Percentiles rank a stretch among this genome's conserved stretches.
Conservation (phyloP, 2,888 invertebrate genomes). For the Cantharis flavilabris region DNA sequence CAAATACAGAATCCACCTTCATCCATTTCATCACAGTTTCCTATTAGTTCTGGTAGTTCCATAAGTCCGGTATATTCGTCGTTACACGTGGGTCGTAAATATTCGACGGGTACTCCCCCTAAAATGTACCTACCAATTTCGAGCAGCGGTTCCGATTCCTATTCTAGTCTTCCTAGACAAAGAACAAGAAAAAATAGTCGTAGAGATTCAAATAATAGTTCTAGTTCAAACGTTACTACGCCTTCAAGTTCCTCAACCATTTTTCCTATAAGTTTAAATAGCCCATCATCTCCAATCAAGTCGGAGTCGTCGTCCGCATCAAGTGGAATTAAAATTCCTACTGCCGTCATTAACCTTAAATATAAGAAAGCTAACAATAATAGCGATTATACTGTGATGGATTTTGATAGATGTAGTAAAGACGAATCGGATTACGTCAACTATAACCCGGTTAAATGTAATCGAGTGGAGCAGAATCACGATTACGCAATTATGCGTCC, state of each 20-base stretch:
- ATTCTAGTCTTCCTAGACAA: slow-evolving; percentile 55
- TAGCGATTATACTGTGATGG: slow-evolving; percentile 50
- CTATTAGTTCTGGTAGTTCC: slow-evolving; percentile 34
- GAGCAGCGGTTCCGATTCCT: slow-evolving; percentile 54
- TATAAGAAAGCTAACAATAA: slow-evolving; percentile 27
- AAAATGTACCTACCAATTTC: slow-evolving; percentile 58
- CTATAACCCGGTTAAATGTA: slow-evolving; percentile 42
- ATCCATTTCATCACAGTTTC: slow-evolving; percentile 37
- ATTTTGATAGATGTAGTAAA: slow-evolving; percentile 41
- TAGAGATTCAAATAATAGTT: slow-evolving; percentile 56
- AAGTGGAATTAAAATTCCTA: slow-evolving; percentile 45
- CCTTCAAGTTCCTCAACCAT: slow-evolving; percentile 66
- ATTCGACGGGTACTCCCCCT: slow-evolving; percentile 53
- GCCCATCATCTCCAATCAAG: slow-evolving; percentile 67
- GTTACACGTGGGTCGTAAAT: slow-evolving; percentile 45
- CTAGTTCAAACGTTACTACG: slow-evolving; percentile 57
- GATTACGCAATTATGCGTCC: slow-evolving; percentile 37
- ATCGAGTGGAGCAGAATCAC: slow-evolving; percentile 6
- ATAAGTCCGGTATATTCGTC: slow-evolving; percentile 35
- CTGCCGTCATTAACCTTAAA: slow-evolving; percentile 43
- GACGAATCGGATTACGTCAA: slow-evolving; percentile 50
- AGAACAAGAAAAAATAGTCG: slow-evolving; percentile 47
- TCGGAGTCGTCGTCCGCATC: slow-evolving; percentile 9
- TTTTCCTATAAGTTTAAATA: slow-evolving; percentile 71
- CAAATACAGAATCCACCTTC: slow-evolving; percentile 58